Evolutionary conservation across 2,797 vertebrate genomes (phyloP), one percentile per base, ranked within the genome.

Genomic region (Dipus sagitta): DNA sequence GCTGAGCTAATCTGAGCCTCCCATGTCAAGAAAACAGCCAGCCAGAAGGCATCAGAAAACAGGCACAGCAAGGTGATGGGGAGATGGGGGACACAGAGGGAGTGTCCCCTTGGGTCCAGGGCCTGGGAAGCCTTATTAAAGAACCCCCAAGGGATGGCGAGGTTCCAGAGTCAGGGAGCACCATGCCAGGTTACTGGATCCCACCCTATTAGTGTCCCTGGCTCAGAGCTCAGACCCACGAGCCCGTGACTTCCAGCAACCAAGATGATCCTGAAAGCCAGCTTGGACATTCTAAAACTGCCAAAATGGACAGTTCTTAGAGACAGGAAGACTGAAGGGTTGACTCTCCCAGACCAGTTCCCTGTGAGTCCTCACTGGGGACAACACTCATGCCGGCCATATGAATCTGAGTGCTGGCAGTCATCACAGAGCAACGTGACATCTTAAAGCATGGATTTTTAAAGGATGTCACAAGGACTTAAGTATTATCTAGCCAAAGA

Each of bases 381-480:
- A 26, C 1, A 13, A 54, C 15, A n/a, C 28, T 30, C 47, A 38
- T 12, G 18, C 62, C 32, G 0, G 13, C 34, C 78, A 14, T 1
- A 72, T 6, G 18, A 78, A 52, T 30, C 23, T 8, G 12, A 26
- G 17, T 1, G 0, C 58, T 9, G 32, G 83, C 42, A 75, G 60
- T 1, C 13, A 58, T n/a, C 67, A 1, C 8, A 5, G 32, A 68
- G 24, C 12, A 3, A 26, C 1, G 0, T 10, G 34, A 54, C 2
- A 34, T 78, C 60, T 20, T 17, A 1, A 9, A 54, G 60, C 58
- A 58, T 7, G 0, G 0, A 34, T 17, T 74, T 68, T 60, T 23
- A 65, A 3, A 24, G 54, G 70, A 92, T 1, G 21, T 17, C 26
- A 1, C 21, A 30, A 64, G 15, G 18, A 58, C 75, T 64, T 34